Conservation (phyloP, 2,888 invertebrate genomes). For the Pteria penguin region DNA sequence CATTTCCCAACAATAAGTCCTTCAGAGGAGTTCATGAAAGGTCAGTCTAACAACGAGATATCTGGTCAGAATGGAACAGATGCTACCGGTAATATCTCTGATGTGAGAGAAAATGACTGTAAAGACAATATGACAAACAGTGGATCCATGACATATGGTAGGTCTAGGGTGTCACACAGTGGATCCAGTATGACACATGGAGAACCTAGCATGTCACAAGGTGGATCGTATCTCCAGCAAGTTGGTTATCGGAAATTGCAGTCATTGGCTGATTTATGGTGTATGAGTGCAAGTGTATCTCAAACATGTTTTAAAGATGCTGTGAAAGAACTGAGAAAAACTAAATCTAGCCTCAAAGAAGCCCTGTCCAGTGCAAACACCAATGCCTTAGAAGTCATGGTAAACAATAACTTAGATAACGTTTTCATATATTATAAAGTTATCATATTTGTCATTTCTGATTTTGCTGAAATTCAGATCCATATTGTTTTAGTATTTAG, state of each 20-base stretch:
- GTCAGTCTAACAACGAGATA: too few species aligned
- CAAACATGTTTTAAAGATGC: slow-evolving; percentile 49
- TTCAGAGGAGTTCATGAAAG: not conserved
- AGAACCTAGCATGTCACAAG: too few species aligned
- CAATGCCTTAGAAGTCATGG: not conserved
- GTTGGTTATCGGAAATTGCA: not conserved
- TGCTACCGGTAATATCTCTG: not conserved
- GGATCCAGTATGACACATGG: too few species aligned
- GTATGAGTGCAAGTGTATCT: slow-evolving; percentile 41
- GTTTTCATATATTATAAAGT: too few species aligned
- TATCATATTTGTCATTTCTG: too few species aligned
- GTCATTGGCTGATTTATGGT: not conserved
- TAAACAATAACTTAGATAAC: too few species aligned
- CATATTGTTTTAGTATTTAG: too few species aligned
- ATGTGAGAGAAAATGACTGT: not conserved
- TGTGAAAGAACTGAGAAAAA: slow-evolving; percentile 52
- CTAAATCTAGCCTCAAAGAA: slow-evolving; percentile 29
- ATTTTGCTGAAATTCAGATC: too few species aligned
- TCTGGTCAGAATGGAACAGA: not conserved
- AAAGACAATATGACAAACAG: not conserved
- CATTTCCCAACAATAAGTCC: not conserved
- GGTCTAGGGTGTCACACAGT: not conserved
- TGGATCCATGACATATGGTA: not conserved
- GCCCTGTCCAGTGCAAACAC: not conserved
- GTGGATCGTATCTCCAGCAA: not conserved